Evolutionary conservation across 2,888 invertebrate species (phyloP), one percentile per base, ranked within the genome.

Genomic region (Eulithis prunata): DNA sequence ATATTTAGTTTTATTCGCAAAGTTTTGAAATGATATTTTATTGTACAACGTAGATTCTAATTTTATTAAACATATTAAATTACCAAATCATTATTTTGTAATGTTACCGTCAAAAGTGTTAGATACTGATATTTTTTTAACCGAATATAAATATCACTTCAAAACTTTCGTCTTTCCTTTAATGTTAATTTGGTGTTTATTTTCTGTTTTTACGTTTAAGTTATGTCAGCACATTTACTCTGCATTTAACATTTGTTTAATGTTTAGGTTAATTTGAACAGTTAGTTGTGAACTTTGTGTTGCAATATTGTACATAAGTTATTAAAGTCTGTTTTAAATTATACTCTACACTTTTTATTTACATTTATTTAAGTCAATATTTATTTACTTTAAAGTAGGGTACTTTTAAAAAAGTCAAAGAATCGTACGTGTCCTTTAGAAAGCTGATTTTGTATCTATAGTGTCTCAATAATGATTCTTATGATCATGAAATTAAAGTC

Each of bases 291-390:
- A 70, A 67, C 72, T 70, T 77, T 75, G 4, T 69, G 66, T 75
- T 68, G 62, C 69, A 75, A 75, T 80, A 69, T 77, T 89, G 86
- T 87, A 87, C 79, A 86, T 86, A 87, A 81, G 78, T 83, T 86
- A 90, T 90, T 90, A 89, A 90, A 87, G 78, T 84, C 81, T 86
- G 78, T 83, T 84, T 76, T 81, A 78, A 74, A 79, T 73, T 78
- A 73, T 79, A 41, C n/a, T 59, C 52, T n/a, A 13, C 75, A 78
- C 71, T 82, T 78, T 81, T 76, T 52, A 21, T 32, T 58, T 51
- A 41, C 8, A 41, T 41, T 41, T 8, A 10, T 41, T 41, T 41
- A 8, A 5, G 2, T 8, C 3, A 41, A 32, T 32, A 32, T 32
- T 32, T 5, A 32, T 32, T 32, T 32, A 32, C 32, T 32, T 32